These are phyloP conservation scores for Cheilosia variabilis DNA, from an alignment of 2,888 invertebrate genomes.

Conservation along the genomic window DNA sequence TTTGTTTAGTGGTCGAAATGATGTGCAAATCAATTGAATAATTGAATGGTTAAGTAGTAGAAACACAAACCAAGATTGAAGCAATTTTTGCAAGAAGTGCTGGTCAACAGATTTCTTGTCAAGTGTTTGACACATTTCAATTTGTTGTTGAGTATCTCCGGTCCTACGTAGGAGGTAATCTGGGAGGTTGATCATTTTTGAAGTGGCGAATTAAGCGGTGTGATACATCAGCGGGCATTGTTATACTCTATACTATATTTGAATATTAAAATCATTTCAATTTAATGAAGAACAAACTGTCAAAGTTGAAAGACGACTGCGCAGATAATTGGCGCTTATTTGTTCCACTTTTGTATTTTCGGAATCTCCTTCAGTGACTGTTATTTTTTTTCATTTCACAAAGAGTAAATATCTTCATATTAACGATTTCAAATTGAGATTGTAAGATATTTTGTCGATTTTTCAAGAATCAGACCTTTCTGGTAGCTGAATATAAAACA, in stretches of 20 bases:
- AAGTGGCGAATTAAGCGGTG: constrained; percentile 23
- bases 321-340: too few relatives aligned
- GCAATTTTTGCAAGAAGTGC: constrained; percentile 11
- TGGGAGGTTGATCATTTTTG: constrained; percentile 13
- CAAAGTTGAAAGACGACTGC: too few relatives aligned
- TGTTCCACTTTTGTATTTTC: too few relatives aligned
- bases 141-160: constrained; percentile 5
- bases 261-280: too few relatives aligned
- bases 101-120: neutral
- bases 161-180: constrained; percentile 15
- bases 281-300: neutral
- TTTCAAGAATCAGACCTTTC: too few relatives aligned
- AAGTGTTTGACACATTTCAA: constrained; percentile 52
- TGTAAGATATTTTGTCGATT: too few relatives aligned
- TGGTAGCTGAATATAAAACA: too few relatives aligned
- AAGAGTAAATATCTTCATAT: too few relatives aligned
- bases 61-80: neutral
- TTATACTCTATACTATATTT: too few relatives aligned
- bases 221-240: constrained; percentile 19
- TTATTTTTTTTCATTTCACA: too few relatives aligned
- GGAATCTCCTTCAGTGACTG: too few relatives aligned
- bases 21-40: constrained; percentile 37
- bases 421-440: too few relatives aligned
- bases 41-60: constrained; percentile 24
- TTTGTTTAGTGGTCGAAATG: constrained; percentile 11